Conservation (phyloP, 2,113 vertebrate species). For the Anolis sagrei region DNA sequence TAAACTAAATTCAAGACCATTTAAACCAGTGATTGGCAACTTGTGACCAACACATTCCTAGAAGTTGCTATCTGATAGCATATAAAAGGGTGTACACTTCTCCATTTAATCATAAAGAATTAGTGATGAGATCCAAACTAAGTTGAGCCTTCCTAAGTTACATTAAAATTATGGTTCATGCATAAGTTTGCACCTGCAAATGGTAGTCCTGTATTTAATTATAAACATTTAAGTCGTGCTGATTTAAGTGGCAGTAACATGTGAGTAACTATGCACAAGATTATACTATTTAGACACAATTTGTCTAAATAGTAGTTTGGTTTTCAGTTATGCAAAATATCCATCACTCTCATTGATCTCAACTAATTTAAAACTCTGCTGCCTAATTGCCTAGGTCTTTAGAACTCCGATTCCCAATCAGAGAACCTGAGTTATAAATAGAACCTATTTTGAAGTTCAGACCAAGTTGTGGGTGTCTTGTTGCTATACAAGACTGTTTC, state of each 20-base stretch:
- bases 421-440: conserved; percentile 25
- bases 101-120: background rate
- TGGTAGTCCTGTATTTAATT: background rate
- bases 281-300: conserved; percentile 3
- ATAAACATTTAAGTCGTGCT: conserved; percentile 1
- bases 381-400: conserved; percentile 24
- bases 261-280: background rate
- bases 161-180: background rate
- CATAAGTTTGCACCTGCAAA: conserved; percentile 6
- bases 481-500: background rate
- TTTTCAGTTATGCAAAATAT: conserved; percentile 35
- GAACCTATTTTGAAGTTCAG: background rate
- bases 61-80: no score
- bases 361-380: conserved; percentile 20
- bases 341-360: conserved; percentile 24
- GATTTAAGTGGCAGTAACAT: conserved; percentile 23
- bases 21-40: no score
- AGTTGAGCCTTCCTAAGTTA: background rate
- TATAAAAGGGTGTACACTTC: no score
- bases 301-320: conserved; percentile 7
- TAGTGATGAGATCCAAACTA: background rate
- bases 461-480: background rate
- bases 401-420: conserved; percentile 20
- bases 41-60: no score
- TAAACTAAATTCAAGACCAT: background rate